These are phyloP conservation scores for Mycetomoellerius zeteki DNA, from an alignment of 1,140 invertebrate genomes.

Conservation along the genomic window DNA sequence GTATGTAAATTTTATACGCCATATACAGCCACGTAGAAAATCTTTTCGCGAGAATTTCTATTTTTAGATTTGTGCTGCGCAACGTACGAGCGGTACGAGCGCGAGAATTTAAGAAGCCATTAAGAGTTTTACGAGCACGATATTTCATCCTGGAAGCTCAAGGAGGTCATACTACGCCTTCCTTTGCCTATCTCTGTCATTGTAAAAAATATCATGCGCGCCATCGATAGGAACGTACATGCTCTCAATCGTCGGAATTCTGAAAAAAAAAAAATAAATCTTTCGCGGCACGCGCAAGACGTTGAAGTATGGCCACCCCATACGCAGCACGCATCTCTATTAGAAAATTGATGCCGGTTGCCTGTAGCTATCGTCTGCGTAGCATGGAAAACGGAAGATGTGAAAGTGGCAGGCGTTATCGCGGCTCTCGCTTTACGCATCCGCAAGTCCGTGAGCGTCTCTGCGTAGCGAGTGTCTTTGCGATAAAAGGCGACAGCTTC, in stretches of 20 bases:
- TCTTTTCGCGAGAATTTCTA: conserved; percentile 50
- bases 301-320: conserved; percentile 8
- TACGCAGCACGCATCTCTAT: conserved; percentile 49
- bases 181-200: conserved; percentile 36
- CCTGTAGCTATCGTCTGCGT: conserved; percentile 1
- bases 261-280: conserved; percentile 9
- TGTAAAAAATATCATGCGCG: conserved; percentile 52
- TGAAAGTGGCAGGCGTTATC: conserved; percentile 42
- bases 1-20: conserved; percentile 15
- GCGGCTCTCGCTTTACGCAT: conserved; percentile 62
- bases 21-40: conserved; percentile 9
- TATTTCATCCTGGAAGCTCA: conserved; percentile 50
- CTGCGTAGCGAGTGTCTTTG: conserved; percentile 44
- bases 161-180: conserved; percentile 26
- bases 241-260: conserved; percentile 7
- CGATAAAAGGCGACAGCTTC: conserved; percentile 68
- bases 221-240: conserved; percentile 36
- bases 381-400: conserved; percentile 12
- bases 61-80: conserved; percentile 39
- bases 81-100: background rate
- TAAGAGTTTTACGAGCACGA: conserved; percentile 60
- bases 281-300: conserved; percentile 47
- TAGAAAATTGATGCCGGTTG: conserved; percentile 48
- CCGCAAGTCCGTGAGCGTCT: conserved; percentile 51
- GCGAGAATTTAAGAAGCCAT: conserved; percentile 62